Conservation (phyloP, 2,797 vertebrate species). For the Sebastes goodei region DNA sequence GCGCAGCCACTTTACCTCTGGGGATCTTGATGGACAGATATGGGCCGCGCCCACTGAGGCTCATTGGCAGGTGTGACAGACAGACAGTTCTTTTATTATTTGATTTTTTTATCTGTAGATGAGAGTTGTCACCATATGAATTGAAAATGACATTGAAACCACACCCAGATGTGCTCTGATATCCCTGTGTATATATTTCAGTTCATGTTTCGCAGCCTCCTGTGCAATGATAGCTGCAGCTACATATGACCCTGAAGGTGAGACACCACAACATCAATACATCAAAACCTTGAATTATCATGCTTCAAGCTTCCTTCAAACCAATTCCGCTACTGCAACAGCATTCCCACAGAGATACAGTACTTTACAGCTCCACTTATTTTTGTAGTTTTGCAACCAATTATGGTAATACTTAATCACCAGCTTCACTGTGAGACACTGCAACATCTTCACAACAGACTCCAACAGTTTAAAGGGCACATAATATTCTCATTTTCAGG, state of each 20-base stretch:
- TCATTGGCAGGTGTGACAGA: conserved; percentile 85
- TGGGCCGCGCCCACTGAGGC: conserved; percentile 86
- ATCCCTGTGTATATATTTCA: conserved; percentile 51
- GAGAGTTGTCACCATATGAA: background rate
- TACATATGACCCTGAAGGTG: conserved; percentile 83
- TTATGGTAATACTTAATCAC: background rate
- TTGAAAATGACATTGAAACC: background rate
- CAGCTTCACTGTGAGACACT: background rate
- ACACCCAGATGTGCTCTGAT: background rate
- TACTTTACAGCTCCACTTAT: background rate
- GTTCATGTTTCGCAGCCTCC: conserved; percentile 86
- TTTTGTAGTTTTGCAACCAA: background rate
- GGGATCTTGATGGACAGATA: conserved; percentile 83
- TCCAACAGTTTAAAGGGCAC: background rate
- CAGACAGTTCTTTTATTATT: background rate
- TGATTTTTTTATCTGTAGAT: background rate
- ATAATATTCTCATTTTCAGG: too few relatives aligned
- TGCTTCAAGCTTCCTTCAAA: background rate
- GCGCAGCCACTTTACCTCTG: conserved; percentile 86
- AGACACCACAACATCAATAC: background rate
- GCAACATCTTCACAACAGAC: background rate
- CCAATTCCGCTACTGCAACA: background rate
- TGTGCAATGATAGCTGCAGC: conserved; percentile 86
- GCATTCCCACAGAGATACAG: background rate
- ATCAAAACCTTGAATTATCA: background rate